Evolutionary conservation across 1,140 invertebrate genomes (phyloP).

Genomic region (Bombyx mori): ASM3026992v2 NC_085127.1:11523001-11523500

Average conservation of each 20-base stretch:
- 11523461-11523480: constrained; percentile 91
- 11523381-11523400: constrained; percentile 96
- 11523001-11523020: too few relatives aligned
- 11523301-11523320: neutral
- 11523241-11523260: too few relatives aligned
- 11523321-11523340: constrained; percentile 77
- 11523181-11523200: too few relatives aligned
- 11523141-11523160: too few relatives aligned
- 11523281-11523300: too few relatives aligned
- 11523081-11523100: neutral
- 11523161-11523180: too few relatives aligned
- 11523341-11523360: constrained; percentile 94
- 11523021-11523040: too few relatives aligned
- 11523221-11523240: too few relatives aligned
- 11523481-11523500: constrained; percentile 96
- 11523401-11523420: constrained; percentile 98
- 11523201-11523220: too few relatives aligned
- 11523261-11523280: too few relatives aligned
- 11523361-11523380: constrained; percentile 89
- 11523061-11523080: neutral
- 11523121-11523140: too few relatives aligned
- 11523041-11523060: neutral
- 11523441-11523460: constrained; percentile 93
- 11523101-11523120: too few relatives aligned
- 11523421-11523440: constrained; percentile 97